Conservation (phyloP, 2,797 vertebrate species). For the Pseudochromis fuscus region DNA sequence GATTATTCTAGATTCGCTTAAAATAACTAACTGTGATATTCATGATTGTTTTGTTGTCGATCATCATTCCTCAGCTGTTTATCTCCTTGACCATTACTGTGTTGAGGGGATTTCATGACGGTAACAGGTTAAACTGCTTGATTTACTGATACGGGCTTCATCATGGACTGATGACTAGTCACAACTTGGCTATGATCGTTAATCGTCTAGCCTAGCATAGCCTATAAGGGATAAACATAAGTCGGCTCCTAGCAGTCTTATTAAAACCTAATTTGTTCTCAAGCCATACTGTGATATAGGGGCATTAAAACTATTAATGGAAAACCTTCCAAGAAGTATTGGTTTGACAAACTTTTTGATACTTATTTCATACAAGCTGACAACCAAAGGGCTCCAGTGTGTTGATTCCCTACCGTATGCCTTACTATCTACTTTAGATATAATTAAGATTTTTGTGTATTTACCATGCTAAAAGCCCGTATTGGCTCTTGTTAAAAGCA, state of each 20-base stretch:
- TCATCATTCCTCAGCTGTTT: neutral
- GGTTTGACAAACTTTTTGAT: conserved; percentile 1
- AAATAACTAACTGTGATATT: neutral
- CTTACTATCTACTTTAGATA: neutral
- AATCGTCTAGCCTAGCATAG: conserved; percentile 16
- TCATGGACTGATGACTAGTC: conserved; percentile 8
- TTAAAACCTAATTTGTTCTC: too few relatives aligned
- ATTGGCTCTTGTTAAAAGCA: neutral
- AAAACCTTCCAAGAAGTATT: neutral
- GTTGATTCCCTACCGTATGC: neutral
- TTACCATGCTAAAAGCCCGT: neutral
- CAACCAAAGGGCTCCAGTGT: neutral
- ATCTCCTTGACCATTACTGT: neutral
- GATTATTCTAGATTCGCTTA: neutral
- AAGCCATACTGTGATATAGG: neutral
- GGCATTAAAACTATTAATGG: conserved; percentile 36
- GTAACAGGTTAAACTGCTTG: neutral
- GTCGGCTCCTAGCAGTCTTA: neutral
- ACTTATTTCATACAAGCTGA: neutral
- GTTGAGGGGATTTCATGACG: neutral
- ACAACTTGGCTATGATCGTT: conserved; percentile 21
- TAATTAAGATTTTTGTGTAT: neutral
- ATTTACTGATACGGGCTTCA: conserved; percentile 6
- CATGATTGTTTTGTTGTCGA: conserved; percentile 21
- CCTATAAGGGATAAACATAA: conserved; percentile 27